phyloP scores from a whole-genome alignment of 2,888 invertebrate genomes.

The Nysson spinosus region DNA sequence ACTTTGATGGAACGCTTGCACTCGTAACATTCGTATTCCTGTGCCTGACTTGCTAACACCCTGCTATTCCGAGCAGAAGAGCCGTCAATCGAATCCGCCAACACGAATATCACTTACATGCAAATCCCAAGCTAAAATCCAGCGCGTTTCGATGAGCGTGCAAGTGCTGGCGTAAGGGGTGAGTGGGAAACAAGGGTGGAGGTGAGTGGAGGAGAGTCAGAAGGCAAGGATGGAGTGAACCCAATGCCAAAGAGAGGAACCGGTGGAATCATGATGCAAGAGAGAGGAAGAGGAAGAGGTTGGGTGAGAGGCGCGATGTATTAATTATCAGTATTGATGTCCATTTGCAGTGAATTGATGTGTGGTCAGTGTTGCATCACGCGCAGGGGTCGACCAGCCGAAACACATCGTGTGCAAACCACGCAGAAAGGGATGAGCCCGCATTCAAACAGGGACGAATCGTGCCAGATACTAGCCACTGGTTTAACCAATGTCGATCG shows the following conservation, averaged over 20 bases:
- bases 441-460: conserved; percentile 60
- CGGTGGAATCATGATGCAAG: conserved; percentile 15
- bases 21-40: conserved; percentile 15
- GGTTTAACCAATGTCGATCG: conserved; percentile 63
- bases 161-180: conserved; percentile 53
- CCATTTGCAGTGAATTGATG: conserved; percentile 78
- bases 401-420: conserved; percentile 67
- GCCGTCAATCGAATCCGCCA: conserved; percentile 72
- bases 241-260: too few species aligned
- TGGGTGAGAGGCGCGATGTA: conserved; percentile 76
- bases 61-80: conserved; percentile 56
- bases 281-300: conserved; percentile 30
- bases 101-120: conserved; percentile 74
- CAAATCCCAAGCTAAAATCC: conserved; percentile 72
- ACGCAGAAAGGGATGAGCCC: conserved; percentile 69
- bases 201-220: conserved; percentile 23
- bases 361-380: conserved; percentile 77
- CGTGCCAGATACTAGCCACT: conserved; percentile 33
- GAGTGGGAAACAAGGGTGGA: conserved; percentile 31
- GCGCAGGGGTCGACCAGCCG: conserved; percentile 74
- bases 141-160: conserved; percentile 63
- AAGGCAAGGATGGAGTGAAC: background rate
- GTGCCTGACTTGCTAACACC: conserved; percentile 62
- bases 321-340: conserved; percentile 78
- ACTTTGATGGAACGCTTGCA: conserved; percentile 17